Conservation (phyloP, 2,113 vertebrate genomes). For the Cygnus buccinator region DNA sequence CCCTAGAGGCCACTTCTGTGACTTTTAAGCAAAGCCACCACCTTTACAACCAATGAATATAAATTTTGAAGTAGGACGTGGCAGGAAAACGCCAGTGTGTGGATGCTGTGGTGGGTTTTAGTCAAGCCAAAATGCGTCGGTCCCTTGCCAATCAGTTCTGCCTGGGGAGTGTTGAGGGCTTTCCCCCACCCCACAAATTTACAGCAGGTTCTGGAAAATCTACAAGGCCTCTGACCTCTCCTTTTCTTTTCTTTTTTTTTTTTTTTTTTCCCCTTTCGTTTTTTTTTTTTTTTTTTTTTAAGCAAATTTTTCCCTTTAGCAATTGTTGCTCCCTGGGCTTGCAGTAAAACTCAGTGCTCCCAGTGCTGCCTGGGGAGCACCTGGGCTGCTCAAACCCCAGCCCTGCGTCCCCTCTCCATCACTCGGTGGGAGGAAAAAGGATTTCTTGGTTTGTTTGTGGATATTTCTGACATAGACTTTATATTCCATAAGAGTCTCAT, state of each 20-base stretch:
- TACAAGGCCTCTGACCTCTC: background rate
- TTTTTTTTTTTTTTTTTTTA: background rate
- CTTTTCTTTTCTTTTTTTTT: too few relatives aligned
- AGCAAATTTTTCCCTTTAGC: background rate
- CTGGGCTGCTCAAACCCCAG: background rate
- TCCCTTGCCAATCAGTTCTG: background rate
- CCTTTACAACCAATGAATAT: background rate
- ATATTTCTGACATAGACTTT: conserved; percentile 17
- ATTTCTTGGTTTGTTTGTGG: conserved; percentile 36
- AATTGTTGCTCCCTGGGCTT: background rate
- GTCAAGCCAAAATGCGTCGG: background rate
- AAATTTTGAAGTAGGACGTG: background rate
- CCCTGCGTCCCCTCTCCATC: background rate
- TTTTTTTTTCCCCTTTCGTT: background rate
- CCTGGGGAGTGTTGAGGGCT: background rate
- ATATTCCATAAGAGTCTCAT: background rate
- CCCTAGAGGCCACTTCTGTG: background rate
- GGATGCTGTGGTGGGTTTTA: background rate
- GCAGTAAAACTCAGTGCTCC: background rate
- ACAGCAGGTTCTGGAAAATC: background rate
- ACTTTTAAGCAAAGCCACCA: background rate
- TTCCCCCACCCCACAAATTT: background rate
- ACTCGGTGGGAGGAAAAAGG: background rate
- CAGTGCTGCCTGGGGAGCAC: background rate
- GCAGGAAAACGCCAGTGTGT: background rate